Evolutionary conservation across 2,888 invertebrate species (phyloP), one percentile per base, ranked within the genome.

Genomic region (Diachrysia chrysitis): DNA sequence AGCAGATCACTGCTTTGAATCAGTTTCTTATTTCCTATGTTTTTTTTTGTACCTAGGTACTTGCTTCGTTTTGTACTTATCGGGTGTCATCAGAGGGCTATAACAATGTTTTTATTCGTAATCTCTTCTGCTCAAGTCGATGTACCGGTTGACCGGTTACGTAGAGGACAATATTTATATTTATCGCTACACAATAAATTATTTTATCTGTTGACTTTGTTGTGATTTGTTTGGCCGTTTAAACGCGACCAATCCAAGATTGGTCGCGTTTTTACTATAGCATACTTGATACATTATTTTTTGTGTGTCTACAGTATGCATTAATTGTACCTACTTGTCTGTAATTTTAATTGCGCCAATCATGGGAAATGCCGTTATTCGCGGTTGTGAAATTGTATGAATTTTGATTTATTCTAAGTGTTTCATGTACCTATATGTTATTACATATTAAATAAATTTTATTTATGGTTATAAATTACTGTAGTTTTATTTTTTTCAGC

Each of bases 321-420:
- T 51, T 10, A 21, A 14, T 51, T 51, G 32, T 10, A 21, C 37
- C 37, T 21, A 25, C 21, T 12, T 42, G 37, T 21, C 42, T 66
- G 12, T 3, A 21, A 21, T 48, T 35, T 23, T 17, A 46, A 29
- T 68, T 42, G 14, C 25, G 14, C 35, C 25, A 32, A 66, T 71
- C 63, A 66, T 58, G 48, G 12, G 7, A 23, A 21, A 53, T 63
- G 51, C 57, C 23, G 19, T 61, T 71, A 75, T 67, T 76, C 17
- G 19, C 63, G 63, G 32, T 14, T 42, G 42, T 32, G 25, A 51
- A 55, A 57, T 59, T 56, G 23, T 55, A 63, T 58, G 9, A 75
- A 63, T 21, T 51, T 71, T 64, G 56, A 62, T 67, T 58, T 68
- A 59, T 53, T 62, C 23, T 76, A 74, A 73, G 76, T 48, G 48